These are phyloP conservation scores for Pangasius djambal DNA, from an alignment of 2,797 vertebrate species.

Conservation along the genomic window DNA sequence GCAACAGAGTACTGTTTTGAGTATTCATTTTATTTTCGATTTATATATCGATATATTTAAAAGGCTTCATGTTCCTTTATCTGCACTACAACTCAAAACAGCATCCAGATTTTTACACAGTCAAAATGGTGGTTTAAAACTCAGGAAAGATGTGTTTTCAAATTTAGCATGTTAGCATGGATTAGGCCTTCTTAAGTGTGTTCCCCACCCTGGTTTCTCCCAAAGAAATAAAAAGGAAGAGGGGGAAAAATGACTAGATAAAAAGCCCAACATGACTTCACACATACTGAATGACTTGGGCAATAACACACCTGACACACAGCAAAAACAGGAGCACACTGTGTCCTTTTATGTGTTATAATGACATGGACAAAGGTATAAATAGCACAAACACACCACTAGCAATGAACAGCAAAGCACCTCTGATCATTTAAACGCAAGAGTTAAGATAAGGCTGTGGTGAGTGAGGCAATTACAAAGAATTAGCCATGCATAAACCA, in stretches of 20 bases:
- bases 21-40: too few species aligned
- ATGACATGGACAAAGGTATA: background rate
- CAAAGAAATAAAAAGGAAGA: too few species aligned
- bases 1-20: too few species aligned
- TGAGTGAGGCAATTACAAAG: constrained; percentile 3
- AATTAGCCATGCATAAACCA: constrained; percentile 1
- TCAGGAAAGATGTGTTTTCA: background rate
- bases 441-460: background rate
- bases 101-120: background rate
- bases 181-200: background rate
- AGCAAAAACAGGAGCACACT: background rate
- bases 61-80: background rate
- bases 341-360: background rate
- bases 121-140: background rate
- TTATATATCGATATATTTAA: background rate
- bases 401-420: background rate
- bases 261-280: background rate
- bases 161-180: background rate
- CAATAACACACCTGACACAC: background rate
- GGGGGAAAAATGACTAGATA: background rate
- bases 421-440: background rate
- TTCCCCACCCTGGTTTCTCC: background rate
- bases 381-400: background rate
- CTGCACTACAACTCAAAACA: background rate
- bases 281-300: background rate